A percentile compares a stretch with the other conserved stretches of the same genome.
phyloP scores from a whole-genome alignment of 2,797 vertebrate species.

The Lagorchestes hirsutus region DNA sequence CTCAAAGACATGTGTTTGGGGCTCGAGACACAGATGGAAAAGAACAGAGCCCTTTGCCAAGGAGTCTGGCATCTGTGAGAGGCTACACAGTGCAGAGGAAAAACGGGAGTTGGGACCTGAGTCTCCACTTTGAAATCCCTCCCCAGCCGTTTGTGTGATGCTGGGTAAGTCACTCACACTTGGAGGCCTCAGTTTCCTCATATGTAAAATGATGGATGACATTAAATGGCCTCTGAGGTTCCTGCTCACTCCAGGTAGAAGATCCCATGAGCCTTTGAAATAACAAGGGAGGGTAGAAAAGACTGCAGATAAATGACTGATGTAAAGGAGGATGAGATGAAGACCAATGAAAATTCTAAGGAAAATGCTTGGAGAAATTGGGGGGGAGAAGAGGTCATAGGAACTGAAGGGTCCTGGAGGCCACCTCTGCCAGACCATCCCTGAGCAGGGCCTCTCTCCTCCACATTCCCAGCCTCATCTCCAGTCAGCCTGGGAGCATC shows the following conservation, averaged over 20 bases:
- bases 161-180: neutral
- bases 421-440: rapidly evolving
- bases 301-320: neutral
- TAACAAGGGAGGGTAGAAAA: neutral
- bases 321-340: neutral
- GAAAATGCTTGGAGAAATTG: neutral
- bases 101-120: neutral
- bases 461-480: too few species aligned
- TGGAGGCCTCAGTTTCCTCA: neutral
- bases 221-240: neutral
- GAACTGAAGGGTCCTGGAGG: neutral
- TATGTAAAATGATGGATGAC: neutral
- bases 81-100: rapidly evolving
- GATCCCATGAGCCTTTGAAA: neutral
- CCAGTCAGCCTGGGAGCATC: neutral
- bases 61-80: neutral
- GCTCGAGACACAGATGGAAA: neutral
- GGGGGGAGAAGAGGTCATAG: neutral
- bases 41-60: neutral
- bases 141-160: neutral
- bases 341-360: neutral
- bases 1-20: neutral
- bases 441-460: neutral
- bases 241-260: neutral
- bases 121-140: neutral